These are phyloP conservation scores for Manis javanica DNA, from an alignment of 2,797 vertebrate genomes.

Conservation along the genomic window DNA sequence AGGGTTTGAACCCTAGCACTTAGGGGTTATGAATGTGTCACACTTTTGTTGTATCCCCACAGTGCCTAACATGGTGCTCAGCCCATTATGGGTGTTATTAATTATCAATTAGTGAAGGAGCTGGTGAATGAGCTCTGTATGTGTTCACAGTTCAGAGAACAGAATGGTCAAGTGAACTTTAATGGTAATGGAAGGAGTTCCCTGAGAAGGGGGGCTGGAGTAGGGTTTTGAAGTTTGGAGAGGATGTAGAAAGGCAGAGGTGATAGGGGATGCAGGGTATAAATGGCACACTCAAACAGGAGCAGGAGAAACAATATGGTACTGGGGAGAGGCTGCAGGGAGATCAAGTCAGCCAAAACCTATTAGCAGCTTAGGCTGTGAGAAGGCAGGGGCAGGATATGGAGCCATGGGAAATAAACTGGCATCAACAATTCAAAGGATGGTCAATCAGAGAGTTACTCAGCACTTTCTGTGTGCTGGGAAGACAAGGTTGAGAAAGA, in stretches of 20 bases:
- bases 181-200: neutral
- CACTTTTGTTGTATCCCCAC: neutral
- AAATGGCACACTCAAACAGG: neutral
- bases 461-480: neutral
- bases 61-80: neutral
- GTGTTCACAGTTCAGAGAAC: neutral
- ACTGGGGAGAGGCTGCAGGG: neutral
- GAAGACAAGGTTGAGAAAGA: slow-evolving; percentile 27
- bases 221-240: neutral
- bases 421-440: neutral
- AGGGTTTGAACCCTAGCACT: neutral
- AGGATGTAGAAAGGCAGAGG: neutral
- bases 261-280: neutral
- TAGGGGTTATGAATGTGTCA: neutral
- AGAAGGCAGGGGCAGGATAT: neutral
- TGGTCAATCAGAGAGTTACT: neutral
- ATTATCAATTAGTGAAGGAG: neutral
- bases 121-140: neutral
- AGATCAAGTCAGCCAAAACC: neutral
- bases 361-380: neutral
- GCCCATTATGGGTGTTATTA: neutral
- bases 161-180: neutral
- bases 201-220: neutral
- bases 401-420: neutral
- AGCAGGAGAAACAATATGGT: neutral